Percentiles rank a stretch among this genome's conserved stretches.
phyloP scores from a whole-genome alignment of 2,797 vertebrate species.

The Manis pentadactyla region DNA sequence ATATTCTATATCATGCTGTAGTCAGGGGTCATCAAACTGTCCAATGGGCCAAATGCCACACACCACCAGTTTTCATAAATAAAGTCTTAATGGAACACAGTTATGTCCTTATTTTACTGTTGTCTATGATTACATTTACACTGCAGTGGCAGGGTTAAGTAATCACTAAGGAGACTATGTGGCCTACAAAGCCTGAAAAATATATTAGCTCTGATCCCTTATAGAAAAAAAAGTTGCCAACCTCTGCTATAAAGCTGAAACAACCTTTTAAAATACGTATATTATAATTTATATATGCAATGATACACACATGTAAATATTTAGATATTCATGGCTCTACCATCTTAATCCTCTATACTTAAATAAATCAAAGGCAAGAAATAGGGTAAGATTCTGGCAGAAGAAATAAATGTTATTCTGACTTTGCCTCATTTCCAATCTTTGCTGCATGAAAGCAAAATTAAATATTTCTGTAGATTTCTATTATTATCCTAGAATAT shows the following conservation, averaged over 20 bases:
- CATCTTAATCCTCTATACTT: neutral
- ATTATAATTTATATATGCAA: neutral
- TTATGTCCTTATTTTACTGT: neutral
- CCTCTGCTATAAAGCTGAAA: neutral
- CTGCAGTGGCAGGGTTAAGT: neutral
- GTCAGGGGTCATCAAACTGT: neutral
- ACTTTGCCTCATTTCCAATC: neutral
- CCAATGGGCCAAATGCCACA: neutral
- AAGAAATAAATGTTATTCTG: neutral
- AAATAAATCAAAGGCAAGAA: neutral
- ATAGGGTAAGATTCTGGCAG: neutral
- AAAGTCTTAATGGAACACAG: neutral
- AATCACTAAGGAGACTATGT: neutral
- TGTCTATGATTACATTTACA: neutral
- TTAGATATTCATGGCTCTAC: neutral
- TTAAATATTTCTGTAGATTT: neutral
- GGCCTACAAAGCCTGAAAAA: neutral
- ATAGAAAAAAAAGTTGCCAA: neutral
- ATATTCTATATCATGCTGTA: neutral
- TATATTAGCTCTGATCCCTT: neutral
- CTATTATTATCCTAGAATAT: neutral
- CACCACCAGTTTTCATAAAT: neutral
- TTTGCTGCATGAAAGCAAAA: neutral
- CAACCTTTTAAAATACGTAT: neutral
- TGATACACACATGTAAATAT: neutral